phyloP scores from a whole-genome alignment of 1,140 invertebrate species.

The Drosophila athabasca region DNA sequence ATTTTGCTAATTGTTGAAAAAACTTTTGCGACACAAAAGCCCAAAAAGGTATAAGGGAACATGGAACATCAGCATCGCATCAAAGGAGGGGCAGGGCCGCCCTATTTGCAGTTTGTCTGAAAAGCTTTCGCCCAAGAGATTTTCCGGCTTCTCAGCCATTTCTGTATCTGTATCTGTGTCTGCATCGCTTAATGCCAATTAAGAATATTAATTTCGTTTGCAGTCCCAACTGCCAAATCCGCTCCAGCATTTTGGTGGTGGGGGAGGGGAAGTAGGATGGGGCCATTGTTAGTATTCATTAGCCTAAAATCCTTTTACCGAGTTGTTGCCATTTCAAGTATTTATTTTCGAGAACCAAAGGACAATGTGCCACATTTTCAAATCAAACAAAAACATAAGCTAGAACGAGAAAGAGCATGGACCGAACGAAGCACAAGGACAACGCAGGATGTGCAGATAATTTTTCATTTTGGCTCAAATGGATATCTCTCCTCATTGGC shows the following conservation, averaged over 20 bases:
- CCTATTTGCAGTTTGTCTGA: slow-evolving; percentile 12
- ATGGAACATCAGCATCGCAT: too few relatives aligned
- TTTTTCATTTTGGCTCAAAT: slow-evolving; percentile 66
- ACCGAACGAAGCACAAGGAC: not conserved
- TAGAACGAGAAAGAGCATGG: not conserved
- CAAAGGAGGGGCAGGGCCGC: slow-evolving; percentile 2
- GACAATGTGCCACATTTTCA: too few relatives aligned
- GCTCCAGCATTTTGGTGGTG: not conserved
- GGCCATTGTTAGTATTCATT: slow-evolving; percentile 75
- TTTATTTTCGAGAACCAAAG: not conserved
- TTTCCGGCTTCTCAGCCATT: too few relatives aligned
- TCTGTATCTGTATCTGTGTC: not conserved
- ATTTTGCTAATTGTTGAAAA: slow-evolving; percentile 50
- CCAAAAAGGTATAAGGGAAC: not conserved
- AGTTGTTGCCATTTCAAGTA: slow-evolving; percentile 43
- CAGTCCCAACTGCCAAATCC: slow-evolving; percentile 16
- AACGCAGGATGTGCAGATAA: slow-evolving; percentile 56
- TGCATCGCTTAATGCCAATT: slow-evolving; percentile 73
- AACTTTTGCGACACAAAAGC: slow-evolving; percentile 49
- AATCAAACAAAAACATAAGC: not conserved
- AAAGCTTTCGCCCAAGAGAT: slow-evolving; percentile 1
- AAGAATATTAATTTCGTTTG: slow-evolving; percentile 78
- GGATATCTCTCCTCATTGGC: slow-evolving; percentile 55
- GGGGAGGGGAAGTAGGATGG: too few relatives aligned
- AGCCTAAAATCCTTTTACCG: slow-evolving; percentile 68